phyloP scores from a whole-genome alignment of 2,113 vertebrate genomes.

The Trachemys scripta region DNA sequence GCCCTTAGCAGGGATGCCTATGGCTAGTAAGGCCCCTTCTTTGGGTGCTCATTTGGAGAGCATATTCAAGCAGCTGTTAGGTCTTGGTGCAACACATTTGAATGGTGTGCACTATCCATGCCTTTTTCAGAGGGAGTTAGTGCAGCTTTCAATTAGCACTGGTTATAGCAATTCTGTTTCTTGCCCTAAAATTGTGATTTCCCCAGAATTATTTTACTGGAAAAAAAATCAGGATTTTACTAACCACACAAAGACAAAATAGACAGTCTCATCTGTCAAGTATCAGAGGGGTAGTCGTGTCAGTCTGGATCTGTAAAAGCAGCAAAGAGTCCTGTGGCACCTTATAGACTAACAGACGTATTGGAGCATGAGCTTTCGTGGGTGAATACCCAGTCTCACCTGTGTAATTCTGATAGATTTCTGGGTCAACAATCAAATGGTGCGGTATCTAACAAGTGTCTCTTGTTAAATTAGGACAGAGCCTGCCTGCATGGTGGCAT shows the following conservation, averaged over 20 bases:
- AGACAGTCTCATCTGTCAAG: not conserved
- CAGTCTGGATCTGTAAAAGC: no score
- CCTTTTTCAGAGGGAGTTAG: not conserved
- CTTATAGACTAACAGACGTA: no score
- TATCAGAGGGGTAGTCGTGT: no score
- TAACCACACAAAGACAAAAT: not conserved
- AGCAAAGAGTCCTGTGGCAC: no score
- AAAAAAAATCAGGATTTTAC: not conserved
- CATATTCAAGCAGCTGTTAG: not conserved
- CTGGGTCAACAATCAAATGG: not conserved
- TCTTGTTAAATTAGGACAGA: not conserved
- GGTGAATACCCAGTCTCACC: not conserved
- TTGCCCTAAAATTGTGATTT: not conserved
- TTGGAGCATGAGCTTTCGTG: no score
- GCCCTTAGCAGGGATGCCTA: not conserved
- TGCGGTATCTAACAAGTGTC: not conserved
- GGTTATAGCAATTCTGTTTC: not conserved
- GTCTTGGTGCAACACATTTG: rapidly evolving
- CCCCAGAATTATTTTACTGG: not conserved
- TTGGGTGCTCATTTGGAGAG: not conserved
- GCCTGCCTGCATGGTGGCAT: not conserved
- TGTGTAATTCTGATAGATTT: not conserved
- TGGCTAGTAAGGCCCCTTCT: not conserved
- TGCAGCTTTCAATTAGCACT: not conserved
- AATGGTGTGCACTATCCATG: not conserved